Base-by-base conservation (phyloP, 92 coral and sea anemone genomes). In the Pocillopora grandis region DNA sequence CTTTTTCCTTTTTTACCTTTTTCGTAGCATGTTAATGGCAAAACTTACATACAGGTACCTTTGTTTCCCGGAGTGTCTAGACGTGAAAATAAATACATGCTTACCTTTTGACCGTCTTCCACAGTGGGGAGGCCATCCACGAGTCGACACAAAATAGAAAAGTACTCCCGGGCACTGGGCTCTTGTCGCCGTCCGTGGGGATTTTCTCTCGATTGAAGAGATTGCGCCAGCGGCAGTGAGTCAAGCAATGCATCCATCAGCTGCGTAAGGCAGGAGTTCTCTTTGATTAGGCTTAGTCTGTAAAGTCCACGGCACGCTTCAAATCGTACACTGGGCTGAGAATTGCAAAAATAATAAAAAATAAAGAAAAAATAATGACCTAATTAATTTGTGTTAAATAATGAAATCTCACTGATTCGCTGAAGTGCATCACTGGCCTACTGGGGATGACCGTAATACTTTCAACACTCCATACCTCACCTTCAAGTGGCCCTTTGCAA, bases 221-320 rank as follows among this genome's bases (percentile, higher is more conserved):
- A 91, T 87, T 91, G 98, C 14, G 99, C 99, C n/a, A 97, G 76
- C 3, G 99, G 99, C 36, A 94, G 89, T 62, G 90, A 97, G 80
- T 94, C 98, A 57, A 97, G 84, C 72, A 97, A 71, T 10, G 99
- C 98, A 78, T 97, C 98, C 92, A 97, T 95, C 68, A 94, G 80
- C 85, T 92, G 93, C 36, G 89, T 94, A 62, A 97, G 89, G 77
- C 98, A 94, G 21, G 98, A 92, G 90, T 90, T 92, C 71, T 91
- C 97, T 78, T 92, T 97, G 92, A 96, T 94, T 18, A 96, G 92
- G 83, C 99, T 92, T 68, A 96, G 88, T 86, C 94, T 83, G 92
- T 94, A 96, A 16, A 96, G 87, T 12, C 99, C 98, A 81, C 99
- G 93, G 65, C 97, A 94, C 7, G 99, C 99, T 69, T 94, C 99